Evolutionary conservation across 2,888 invertebrate species (phyloP).

Genomic region (Pandemis corylana): DNA sequence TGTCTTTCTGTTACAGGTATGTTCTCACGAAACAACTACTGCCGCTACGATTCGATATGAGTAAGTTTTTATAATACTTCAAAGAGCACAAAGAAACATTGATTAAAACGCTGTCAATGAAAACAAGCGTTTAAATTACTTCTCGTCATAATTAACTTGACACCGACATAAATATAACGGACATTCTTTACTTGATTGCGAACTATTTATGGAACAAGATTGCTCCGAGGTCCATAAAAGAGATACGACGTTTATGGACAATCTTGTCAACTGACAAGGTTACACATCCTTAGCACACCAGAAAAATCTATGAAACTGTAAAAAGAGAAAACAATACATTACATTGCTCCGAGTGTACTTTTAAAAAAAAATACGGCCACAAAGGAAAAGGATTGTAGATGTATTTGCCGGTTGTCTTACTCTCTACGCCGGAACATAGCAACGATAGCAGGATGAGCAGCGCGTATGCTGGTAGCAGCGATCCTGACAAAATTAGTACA

Average conservation of each 20-base stretch:
- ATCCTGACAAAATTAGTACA: no score
- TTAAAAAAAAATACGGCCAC: no score
- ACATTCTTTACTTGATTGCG: slow-evolving; percentile 31
- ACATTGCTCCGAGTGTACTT: no score
- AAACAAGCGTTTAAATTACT: background rate
- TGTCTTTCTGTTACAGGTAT: slow-evolving; percentile 32
- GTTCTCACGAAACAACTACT: background rate
- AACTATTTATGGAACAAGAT: slow-evolving; percentile 33
- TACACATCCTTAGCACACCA: background rate
- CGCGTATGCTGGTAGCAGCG: no score
- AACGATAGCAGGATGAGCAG: no score
- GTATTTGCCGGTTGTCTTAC: no score
- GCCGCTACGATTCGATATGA: background rate
- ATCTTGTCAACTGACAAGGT: background rate
- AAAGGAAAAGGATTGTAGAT: no score
- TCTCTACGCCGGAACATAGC: no score
- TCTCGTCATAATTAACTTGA: slow-evolving; percentile 16
- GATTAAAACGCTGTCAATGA: background rate
- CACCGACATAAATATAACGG: slow-evolving; percentile 29
- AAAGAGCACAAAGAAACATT: background rate
- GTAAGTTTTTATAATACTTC: background rate
- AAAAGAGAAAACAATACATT: no score
- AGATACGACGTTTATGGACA: background rate
- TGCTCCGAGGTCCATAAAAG: slow-evolving; percentile 34
- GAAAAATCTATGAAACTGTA: background rate